phyloP scores from a whole-genome alignment of 1,140 invertebrate species.

The Paramacrobiotus metropolitanus region DNA sequence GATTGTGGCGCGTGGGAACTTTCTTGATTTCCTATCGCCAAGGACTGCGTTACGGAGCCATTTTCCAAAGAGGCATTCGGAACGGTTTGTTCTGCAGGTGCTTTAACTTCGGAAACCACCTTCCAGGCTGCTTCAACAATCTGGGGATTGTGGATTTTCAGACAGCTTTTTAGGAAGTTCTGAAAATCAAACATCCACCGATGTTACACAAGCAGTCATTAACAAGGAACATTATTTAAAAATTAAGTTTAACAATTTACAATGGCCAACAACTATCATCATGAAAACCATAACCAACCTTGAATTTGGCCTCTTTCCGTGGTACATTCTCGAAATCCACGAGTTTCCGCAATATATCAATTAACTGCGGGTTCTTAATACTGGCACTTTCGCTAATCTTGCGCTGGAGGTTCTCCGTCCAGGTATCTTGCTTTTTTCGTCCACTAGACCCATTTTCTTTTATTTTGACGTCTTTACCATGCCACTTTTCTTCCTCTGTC shows the following conservation, averaged over 20 bases:
- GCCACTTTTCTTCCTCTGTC: constrained; percentile 67
- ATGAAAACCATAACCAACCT: too few species aligned
- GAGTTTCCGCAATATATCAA: constrained; percentile 40
- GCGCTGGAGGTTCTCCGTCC: constrained; percentile 49
- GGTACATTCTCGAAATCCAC: constrained; percentile 60
- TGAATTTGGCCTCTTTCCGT: constrained; percentile 66
- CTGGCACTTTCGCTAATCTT: constrained; percentile 39
- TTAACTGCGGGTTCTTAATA: constrained; percentile 30
- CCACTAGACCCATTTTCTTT: constrained; percentile 54
- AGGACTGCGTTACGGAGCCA: too few species aligned
- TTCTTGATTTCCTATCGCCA: neutral
- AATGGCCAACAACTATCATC: too few species aligned
- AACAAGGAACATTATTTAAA: too few species aligned
- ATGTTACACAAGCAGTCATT: too few species aligned
- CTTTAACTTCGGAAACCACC: constrained; percentile 4
- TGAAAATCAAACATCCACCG: constrained; percentile 12
- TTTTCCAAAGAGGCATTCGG: too few species aligned
- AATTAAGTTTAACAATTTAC: too few species aligned
- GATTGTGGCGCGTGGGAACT: too few species aligned
- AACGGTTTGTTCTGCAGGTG: too few species aligned
- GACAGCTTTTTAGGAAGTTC: constrained; percentile 27
- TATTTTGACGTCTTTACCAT: constrained; percentile 48
- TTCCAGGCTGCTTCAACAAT: constrained; percentile 18
- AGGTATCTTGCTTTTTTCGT: constrained; percentile 62
- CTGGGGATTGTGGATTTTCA: constrained; percentile 14